These are phyloP conservation scores for Saccostrea echinata DNA, from an alignment of 1,140 invertebrate species.

Conservation along the genomic window DNA sequence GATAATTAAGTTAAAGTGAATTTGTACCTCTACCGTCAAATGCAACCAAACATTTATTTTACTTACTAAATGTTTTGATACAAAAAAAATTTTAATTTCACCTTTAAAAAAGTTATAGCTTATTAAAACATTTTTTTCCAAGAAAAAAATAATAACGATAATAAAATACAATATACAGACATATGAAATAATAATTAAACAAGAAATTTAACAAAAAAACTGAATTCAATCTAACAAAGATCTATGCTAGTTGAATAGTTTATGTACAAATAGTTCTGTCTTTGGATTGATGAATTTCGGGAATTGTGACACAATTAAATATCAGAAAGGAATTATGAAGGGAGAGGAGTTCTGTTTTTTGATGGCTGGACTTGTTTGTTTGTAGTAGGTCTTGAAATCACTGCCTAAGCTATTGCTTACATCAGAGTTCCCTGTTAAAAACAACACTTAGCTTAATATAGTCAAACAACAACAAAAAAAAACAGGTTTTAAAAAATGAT, in stretches of 20 bases:
- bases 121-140: too few species aligned
- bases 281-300: background rate
- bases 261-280: background rate
- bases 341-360: conserved; percentile 55
- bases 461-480: background rate
- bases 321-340: conserved; percentile 28
- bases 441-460: conserved; percentile 6
- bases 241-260: background rate
- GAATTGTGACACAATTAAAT: background rate
- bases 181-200: background rate
- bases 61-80: too few species aligned
- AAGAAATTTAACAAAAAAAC: background rate
- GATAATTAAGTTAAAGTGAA: too few species aligned
- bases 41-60: too few species aligned
- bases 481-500: background rate
- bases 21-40: too few species aligned
- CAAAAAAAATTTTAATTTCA: too few species aligned
- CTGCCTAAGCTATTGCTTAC: conserved; percentile 64
- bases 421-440: conserved; percentile 61
- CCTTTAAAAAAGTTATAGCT: too few species aligned
- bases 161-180: background rate
- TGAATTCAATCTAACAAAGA: background rate
- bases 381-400: conserved; percentile 75
- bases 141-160: too few species aligned
- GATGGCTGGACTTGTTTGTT: conserved; percentile 71